Percentiles rank a stretch among this genome's conserved stretches.
Evolutionary conservation across 2,888 invertebrate species (phyloP).

Genomic region (Adelphocoris suturalis): DNA sequence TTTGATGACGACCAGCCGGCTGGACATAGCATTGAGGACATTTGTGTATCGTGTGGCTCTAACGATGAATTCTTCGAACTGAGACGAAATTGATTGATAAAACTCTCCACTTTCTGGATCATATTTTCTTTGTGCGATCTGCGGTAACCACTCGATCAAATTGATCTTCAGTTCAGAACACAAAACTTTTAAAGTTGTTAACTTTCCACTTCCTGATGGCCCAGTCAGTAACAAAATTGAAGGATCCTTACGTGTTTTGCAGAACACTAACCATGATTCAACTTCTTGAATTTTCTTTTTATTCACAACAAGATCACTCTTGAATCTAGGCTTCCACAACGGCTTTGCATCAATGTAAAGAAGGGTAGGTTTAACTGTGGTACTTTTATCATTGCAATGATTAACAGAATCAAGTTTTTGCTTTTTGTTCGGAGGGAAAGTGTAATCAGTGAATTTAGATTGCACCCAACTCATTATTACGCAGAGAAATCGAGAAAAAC

Average conservation of each 20-base stretch:
- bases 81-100: slow-evolving; percentile 63
- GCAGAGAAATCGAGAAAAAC: not conserved
- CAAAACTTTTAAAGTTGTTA: slow-evolving; percentile 69
- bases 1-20: slow-evolving; percentile 69
- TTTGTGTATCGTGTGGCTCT: slow-evolving; percentile 72
- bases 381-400: not conserved
- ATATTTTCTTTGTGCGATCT: slow-evolving; percentile 48
- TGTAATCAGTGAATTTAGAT: slow-evolving; percentile 69
- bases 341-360: not conserved
- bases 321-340: slow-evolving; percentile 58
- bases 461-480: slow-evolving; percentile 70
- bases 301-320: slow-evolving; percentile 72
- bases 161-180: slow-evolving; percentile 71
- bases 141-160: slow-evolving; percentile 69
- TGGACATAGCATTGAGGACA: slow-evolving; percentile 63
- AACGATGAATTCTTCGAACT: slow-evolving; percentile 73
- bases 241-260: slow-evolving; percentile 40
- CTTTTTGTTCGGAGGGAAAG: slow-evolving; percentile 67
- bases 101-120: slow-evolving; percentile 51
- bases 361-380: not conserved
- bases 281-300: slow-evolving; percentile 73
- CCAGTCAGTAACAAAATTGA: slow-evolving; percentile 71
- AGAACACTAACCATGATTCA: slow-evolving; percentile 69
- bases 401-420: slow-evolving; percentile 9
- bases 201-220: slow-evolving; percentile 72